Evolutionary conservation across 2,797 vertebrate genomes (phyloP).

Genomic region (Diplodus sargus): DNA sequence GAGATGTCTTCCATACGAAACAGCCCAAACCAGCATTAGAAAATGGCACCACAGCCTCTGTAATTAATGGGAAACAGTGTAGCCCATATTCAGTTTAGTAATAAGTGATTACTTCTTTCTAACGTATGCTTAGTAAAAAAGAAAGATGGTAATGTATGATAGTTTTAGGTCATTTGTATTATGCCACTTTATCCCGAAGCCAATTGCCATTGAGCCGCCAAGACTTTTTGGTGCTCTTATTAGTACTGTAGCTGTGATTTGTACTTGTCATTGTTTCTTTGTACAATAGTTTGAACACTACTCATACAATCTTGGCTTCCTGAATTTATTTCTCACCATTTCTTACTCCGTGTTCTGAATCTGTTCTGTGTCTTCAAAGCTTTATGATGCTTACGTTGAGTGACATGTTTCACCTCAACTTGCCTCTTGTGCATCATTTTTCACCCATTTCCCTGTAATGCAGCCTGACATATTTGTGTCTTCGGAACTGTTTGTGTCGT

Average conservation of each 20-base stretch:
- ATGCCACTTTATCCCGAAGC: background rate
- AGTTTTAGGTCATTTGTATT: background rate
- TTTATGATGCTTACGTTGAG: conserved; percentile 13
- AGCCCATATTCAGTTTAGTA: background rate
- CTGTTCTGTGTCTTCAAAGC: conserved; percentile 3
- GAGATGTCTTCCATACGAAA: too few species aligned
- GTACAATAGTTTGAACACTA: background rate
- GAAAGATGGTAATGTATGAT: background rate
- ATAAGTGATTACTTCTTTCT: background rate
- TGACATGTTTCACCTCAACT: conserved; percentile 29
- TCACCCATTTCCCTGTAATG: conserved; percentile 31
- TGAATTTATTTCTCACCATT: background rate
- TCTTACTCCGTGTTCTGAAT: background rate
- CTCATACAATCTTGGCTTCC: background rate
- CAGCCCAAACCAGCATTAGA: too few species aligned
- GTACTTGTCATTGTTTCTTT: background rate
- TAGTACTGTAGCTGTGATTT: background rate
- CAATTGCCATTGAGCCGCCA: background rate
- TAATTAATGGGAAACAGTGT: too few species aligned
- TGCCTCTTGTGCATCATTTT: conserved; percentile 22
- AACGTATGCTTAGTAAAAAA: background rate
- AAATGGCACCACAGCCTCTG: too few species aligned
- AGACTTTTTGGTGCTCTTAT: background rate
- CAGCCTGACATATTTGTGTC: conserved; percentile 41
- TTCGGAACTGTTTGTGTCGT: conserved; percentile 53